Evolutionary conservation across 1,140 invertebrate genomes (phyloP), one percentile per base, ranked within the genome.

Genomic region (Hypsibius dujardini): DNA sequence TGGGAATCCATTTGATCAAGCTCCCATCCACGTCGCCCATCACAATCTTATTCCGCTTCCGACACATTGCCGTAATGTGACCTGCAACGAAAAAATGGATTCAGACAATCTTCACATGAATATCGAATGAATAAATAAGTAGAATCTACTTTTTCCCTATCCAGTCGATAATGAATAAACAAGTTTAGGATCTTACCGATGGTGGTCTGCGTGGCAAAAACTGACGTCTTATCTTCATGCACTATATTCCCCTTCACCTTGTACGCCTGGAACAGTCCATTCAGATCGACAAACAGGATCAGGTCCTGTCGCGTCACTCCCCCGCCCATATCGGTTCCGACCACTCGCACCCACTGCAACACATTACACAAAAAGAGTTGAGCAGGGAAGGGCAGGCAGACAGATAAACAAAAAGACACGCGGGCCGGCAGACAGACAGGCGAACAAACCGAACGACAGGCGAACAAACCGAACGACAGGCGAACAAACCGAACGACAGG

Each of bases 21-120:
- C 81, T 82, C 46, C 85, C 85, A 75, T 86, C 84, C 42, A 79
- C 78, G 76, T 86, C 85, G 67, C 82, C 84, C 74, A 85, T 80
- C 1, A 85, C 79, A 70, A 86, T 80, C 71, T 82, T 80, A 72
- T 86, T 84, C 56, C 78, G 80, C 76, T 86, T 86, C 79, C 84
- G 84, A 1, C 78, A 78, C 46, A 81, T 74, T 46, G 75, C 76
- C 2, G 76, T 79, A n/a, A 56, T n/a, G n/a, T 56, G 50, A 7
- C 50, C 50, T n/a, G n/a, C n/a, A n/a, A n/a, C n/a, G n/a, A n/a
- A n/a, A n/a, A n/a, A n/a, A n/a, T n/a, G n/a, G n/a, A n/a, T n/a
- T n/a, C n/a, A n/a, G n/a, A n/a, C n/a, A n/a, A n/a, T n/a, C n/a
- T n/a, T n/a, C n/a, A n/a, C n/a, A n/a, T n/a, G n/a, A n/a, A n/a